Conservation (phyloP, 2,888 invertebrate genomes). For the Phortica okadai region DNA sequence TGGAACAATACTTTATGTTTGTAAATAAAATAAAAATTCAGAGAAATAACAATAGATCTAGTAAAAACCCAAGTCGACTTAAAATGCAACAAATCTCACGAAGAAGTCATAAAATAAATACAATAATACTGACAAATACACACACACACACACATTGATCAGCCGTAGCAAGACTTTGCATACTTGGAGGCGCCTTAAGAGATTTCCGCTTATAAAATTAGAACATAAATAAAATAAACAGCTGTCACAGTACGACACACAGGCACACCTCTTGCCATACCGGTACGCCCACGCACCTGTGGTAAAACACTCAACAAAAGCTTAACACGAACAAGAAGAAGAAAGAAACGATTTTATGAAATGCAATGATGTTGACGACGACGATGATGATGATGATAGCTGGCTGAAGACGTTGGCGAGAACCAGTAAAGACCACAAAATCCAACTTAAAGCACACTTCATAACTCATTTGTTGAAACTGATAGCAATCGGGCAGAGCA, state of each 20-base stretch:
- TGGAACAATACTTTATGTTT: too few relatives aligned
- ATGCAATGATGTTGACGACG: background rate
- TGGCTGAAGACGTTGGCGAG: background rate
- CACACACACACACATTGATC: background rate
- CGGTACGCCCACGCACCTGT: slow-evolving; percentile 17
- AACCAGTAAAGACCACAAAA: slow-evolving; percentile 58
- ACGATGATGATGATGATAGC: background rate
- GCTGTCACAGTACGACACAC: slow-evolving; percentile 23
- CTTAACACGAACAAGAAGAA: slow-evolving; percentile 40
- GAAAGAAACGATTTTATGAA: slow-evolving; percentile 41
- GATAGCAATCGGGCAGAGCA: slow-evolving; percentile 13
- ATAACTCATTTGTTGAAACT: slow-evolving; percentile 62
- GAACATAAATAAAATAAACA: slow-evolving; percentile 32
- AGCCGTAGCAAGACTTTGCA: background rate
- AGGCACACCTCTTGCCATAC: slow-evolving; percentile 39
- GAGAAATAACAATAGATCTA: background rate
- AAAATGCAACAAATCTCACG: background rate
- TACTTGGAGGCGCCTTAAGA: slow-evolving; percentile 37
- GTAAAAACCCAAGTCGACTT: background rate
- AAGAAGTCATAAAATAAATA: background rate
- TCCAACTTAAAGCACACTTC: slow-evolving; percentile 55
- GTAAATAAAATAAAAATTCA: background rate
- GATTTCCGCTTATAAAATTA: slow-evolving; percentile 32
- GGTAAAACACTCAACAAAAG: slow-evolving; percentile 38
- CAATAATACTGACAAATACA: background rate